Evolutionary conservation across 1,140 invertebrate genomes (phyloP), one percentile per base, ranked within the genome.

Genomic region (Dermatophagoides farinae): DNA sequence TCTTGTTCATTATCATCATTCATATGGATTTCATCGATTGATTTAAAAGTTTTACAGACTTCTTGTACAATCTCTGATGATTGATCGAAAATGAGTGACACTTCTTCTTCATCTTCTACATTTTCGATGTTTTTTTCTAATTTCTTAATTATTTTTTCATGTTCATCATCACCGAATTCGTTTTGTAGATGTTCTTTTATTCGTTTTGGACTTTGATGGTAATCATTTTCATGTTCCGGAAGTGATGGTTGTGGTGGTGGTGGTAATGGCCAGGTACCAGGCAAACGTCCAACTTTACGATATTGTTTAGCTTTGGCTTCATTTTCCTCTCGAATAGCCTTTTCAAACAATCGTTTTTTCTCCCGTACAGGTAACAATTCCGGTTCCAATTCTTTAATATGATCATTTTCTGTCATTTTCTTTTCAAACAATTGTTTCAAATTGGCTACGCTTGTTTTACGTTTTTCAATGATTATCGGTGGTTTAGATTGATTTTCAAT

Each of bases 301-400:
- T 43, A 41, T 55, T 44, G 22, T 51, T 54, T 47, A 14, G 9
- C 12, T 54, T 51, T 53, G 37, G 52, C 54, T 22, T 40, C 59
- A 14, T 38, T 46, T 38, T 38, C 54, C 6, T 20, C 47, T 39
- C 39, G 18, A 8, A 62, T 38, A 62, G 64, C 51, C 58, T 71
- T 66, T 60, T 73, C 68, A 67, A 71, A 72, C 18, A 65, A 64
- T 14, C 68, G 70, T 64, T 66, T 67, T 41, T 58, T 58, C 16
- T 41, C 39, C n/a, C 25, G 6, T 12, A 58, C 6, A 1, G 57
- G 44, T 18, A 58, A 58, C 6, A 44, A 14, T 25, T 58, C 57
- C 2, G 57, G 57, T 20, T 1, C 23, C 16, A 55, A 11, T 44
- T 55, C 53, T n/a, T n/a, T n/a, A n/a, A n/a, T n/a, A n/a, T 16